Base-by-base conservation (phyloP, 2,888 invertebrate genomes). In the Corbicula japonica region DNA sequence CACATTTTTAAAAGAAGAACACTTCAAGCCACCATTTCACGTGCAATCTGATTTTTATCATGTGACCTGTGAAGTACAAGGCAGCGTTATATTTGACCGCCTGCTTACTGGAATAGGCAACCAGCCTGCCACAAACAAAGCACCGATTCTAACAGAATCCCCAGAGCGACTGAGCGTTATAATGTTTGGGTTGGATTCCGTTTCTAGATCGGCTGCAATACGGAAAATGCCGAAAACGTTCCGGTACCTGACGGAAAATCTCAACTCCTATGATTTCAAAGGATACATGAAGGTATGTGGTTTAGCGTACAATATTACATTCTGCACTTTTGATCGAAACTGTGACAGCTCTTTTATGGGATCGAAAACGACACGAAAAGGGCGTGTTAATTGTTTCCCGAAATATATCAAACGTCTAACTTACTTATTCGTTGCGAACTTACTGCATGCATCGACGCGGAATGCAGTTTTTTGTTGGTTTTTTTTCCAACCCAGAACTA, bases 241-340 rank as follows among this genome's bases (percentile, higher is more conserved):
- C 56, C 61, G 66, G 10, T 86, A 76, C 50, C 61, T 86, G 10
- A 84, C 61, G 12, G 70, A 86, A 61, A 63, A 68, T 10, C 70
- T 86, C 0, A 48, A 66, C 1, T 60, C 82, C 1, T 78, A 78
- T 44, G 80, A 82, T 34, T 80, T 86, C 41, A 76, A 80, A 62
- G 86, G 86, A 8, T 78, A 82, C 46, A 86, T 82, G 76, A 86
- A 86, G 78, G 80, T 80, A 66, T 41, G 54, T 44, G n/a, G n/a
- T n/a, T n/a, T n/a, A n/a, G n/a, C n/a, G n/a, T n/a, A n/a, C n/a
- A n/a, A n/a, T n/a, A n/a, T n/a, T n/a, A n/a, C n/a, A n/a, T n/a
- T n/a, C n/a, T n/a, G n/a, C n/a, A n/a, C n/a, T n/a, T n/a, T n/a
- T n/a, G n/a, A n/a, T n/a, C n/a, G n/a, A n/a, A n/a, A n/a, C n/a